Base-by-base conservation (phyloP, 2,113 vertebrate species). In the Notiomystis cincta region DNA sequence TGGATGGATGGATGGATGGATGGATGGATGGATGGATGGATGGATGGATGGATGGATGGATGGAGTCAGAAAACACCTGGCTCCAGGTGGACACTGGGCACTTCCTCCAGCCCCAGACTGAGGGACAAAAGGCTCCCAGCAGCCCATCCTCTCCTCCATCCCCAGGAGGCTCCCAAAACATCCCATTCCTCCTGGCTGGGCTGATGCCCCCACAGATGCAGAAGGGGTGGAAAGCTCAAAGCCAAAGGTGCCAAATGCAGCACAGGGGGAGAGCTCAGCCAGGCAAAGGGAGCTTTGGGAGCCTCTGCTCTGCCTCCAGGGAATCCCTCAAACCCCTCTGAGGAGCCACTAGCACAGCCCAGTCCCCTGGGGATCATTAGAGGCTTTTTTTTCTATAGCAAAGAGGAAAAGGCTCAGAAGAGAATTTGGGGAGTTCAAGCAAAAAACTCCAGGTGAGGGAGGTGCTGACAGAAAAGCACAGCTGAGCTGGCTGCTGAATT, bases 71-170 rank as follows among this genome's bases (percentile, higher is more conserved):
- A 60, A 88, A 92, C 44, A 6, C 22, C 50, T 64, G 75, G 21
- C 30, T 71, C 0, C 1, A 12, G 13, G n/a, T 15, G 28, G n/a
- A 38, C 19, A 33, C 13, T 5, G 7, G 40, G 17, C 40, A 8
- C 17, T 31, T 47, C 37, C 53, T 66, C 56, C 38, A 56, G 56
- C 22, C 44, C 21, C 33, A 40, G 48, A 48, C 24, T 67, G 33
- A 45, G 51, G 23, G 31, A 76, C 13, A 21, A n/a, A 79, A 53
- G 48, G 72, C 37, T 77, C 33, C 31, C n/a, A 54, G 37, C 66
- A 78, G 50, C 54, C 58, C 53, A 48, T 4, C 11, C 17, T 44
- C 40, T 31, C 50, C 44, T 80, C 71, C 48, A 47, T 6, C 65
- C 20, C 16, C 31, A 56, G 31, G 42, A 58, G 8, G 11, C 8